These are phyloP conservation scores for Circaetus gallicus DNA, from an alignment of 2,113 vertebrate genomes.

Conservation along the genomic window DNA sequence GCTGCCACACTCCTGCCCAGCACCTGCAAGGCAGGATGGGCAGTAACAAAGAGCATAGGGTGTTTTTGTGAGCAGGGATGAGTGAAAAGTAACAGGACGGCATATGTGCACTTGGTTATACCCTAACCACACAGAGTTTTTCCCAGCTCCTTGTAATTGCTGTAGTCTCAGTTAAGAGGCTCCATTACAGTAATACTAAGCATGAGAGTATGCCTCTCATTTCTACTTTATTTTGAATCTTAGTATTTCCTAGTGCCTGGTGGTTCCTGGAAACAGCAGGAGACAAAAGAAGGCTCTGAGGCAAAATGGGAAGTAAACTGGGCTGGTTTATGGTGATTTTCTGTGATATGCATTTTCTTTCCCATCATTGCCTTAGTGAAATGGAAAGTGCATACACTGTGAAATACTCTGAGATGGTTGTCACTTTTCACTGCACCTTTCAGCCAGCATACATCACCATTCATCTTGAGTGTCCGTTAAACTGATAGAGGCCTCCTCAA, in stretches of 20 bases:
- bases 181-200: not conserved
- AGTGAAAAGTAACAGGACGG: not conserved
- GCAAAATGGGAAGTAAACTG: not conserved
- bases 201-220: not conserved
- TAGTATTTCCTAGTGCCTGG: not conserved
- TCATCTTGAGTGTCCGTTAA: not conserved
- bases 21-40: not conserved
- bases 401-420: not conserved
- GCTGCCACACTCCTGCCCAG: not conserved
- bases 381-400: not conserved
- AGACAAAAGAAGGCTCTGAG: not conserved
- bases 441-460: not conserved
- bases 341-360: not conserved
- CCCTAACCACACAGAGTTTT: not conserved
- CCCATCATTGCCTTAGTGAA: not conserved
- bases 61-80: not conserved
- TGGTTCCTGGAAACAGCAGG: not conserved
- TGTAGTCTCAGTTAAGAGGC: not conserved
- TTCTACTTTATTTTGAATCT: not conserved
- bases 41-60: not conserved
- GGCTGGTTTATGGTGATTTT: not conserved
- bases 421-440: not conserved
- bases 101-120: not conserved
- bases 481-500: not conserved
- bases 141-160: not conserved